phyloP scores from a whole-genome alignment of 2,888 invertebrate species.

The Folsomia manolachei region DNA sequence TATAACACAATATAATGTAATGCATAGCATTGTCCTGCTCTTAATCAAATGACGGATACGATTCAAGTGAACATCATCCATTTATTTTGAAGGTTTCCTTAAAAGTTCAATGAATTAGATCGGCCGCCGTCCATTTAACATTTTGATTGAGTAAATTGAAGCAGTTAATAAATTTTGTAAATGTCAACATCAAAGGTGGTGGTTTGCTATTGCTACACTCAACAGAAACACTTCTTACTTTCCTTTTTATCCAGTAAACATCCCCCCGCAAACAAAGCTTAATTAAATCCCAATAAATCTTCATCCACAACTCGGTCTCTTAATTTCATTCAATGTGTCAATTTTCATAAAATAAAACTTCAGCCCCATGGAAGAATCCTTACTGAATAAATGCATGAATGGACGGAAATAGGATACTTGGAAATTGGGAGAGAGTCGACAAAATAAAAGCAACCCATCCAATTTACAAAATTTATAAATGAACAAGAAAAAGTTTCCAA shows the following conservation, averaged over 20 bases:
- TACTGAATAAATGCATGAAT: not conserved
- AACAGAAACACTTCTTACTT: not conserved
- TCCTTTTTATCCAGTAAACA: not conserved
- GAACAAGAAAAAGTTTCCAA: not conserved
- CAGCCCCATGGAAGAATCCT: not conserved
- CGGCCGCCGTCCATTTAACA: conserved; percentile 4
- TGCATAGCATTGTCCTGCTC: conserved; percentile 20
- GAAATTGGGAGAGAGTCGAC: no score
- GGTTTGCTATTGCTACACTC: no score
- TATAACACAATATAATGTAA: no score
- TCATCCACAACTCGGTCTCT: not conserved
- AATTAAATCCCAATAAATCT: conserved; percentile 6
- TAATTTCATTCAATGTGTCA: not conserved
- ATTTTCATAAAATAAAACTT: not conserved
- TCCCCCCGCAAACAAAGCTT: no score
- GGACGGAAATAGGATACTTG: conserved; percentile 2
- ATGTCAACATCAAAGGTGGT: conserved; percentile 14
- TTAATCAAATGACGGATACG: conserved; percentile 50
- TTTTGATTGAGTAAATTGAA: not conserved
- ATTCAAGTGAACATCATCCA: not conserved
- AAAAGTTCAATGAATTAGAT: not conserved
- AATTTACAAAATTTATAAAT: not conserved
- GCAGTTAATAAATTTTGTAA: conserved; percentile 1
- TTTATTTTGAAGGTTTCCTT: not conserved
- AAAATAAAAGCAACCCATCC: not conserved